phyloP scores from a whole-genome alignment of 2,797 vertebrate genomes.

The Cyprinella venusta region DNA sequence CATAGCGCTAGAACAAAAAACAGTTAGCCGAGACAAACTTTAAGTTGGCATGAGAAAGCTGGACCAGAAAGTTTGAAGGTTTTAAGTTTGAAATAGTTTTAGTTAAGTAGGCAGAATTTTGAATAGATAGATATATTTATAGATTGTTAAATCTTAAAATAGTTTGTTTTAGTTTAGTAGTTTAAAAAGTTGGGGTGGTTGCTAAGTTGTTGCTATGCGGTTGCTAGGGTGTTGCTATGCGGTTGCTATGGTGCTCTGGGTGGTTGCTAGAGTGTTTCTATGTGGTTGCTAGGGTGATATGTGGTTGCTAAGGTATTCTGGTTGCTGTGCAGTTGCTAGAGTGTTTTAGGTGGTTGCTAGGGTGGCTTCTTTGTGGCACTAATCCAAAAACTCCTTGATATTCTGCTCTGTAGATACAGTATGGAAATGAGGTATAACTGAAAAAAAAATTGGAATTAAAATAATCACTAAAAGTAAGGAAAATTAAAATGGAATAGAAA shows the following conservation, averaged over 20 bases:
- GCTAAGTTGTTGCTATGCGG: neutral
- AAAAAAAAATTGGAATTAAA: neutral
- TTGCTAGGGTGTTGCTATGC: neutral
- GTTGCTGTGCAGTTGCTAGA: neutral
- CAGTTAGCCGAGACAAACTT: too few relatives aligned
- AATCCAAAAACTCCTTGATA: neutral
- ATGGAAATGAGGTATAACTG: neutral
- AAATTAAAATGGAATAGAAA: too few relatives aligned
- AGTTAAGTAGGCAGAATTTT: too few relatives aligned
- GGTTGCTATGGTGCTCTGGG: too few relatives aligned
- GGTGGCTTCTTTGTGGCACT: neutral
- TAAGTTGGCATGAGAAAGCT: too few relatives aligned
- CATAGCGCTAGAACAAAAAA: neutral
- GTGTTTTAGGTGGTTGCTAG: neutral
- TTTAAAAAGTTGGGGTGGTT: neutral
- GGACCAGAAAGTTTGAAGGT: too few relatives aligned
- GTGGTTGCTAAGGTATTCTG: neutral
- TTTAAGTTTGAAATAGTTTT: too few relatives aligned
- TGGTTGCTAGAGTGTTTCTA: neutral
- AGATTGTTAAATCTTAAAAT: too few relatives aligned
- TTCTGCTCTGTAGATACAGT: neutral
- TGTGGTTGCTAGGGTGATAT: neutral
- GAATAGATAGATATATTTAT: too few relatives aligned
- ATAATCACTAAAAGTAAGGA: too few relatives aligned
- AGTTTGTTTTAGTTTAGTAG: too few relatives aligned